A percentile compares a stretch with the other conserved stretches of the same genome.
Conservation (phyloP, 92 coral and sea anemone genomes). For the Umimayanthus kanabou region DNA sequence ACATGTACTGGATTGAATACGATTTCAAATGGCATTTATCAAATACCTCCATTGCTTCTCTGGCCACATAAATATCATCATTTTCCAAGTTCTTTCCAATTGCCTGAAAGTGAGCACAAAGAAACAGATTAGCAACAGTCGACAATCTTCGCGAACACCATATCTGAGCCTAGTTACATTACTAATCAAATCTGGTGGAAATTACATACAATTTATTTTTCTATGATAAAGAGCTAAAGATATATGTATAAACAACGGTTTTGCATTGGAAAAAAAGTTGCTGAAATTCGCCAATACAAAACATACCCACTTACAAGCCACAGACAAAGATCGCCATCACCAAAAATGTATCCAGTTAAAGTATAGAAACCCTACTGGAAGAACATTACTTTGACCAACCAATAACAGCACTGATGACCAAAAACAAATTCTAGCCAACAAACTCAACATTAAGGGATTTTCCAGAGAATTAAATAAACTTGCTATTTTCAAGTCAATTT, state of each 20-base stretch:
- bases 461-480: neutral
- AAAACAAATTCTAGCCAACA: neutral
- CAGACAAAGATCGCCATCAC: neutral
- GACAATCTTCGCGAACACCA: no score
- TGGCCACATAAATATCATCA: slow-evolving; percentile 83
- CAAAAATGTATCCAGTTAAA: no score
- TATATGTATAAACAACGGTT: no score
- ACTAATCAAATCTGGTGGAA: no score
- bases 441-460: neutral
- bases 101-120: slow-evolving; percentile 36
- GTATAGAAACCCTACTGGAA: neutral
- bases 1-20: neutral
- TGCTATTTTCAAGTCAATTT: neutral
- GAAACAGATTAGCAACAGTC: neutral
- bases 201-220: no score
- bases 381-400: neutral
- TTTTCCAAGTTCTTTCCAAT: slow-evolving; percentile 63
- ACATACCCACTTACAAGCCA: neutral
- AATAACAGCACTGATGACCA: neutral
- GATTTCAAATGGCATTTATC: neutral
- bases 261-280: neutral
- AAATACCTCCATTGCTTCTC: slow-evolving; percentile 93
- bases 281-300: neutral
- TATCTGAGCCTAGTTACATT: no score
- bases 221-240: no score